phyloP scores from a whole-genome alignment of 2,113 vertebrate species.

The Turdus rufiventris region DNA sequence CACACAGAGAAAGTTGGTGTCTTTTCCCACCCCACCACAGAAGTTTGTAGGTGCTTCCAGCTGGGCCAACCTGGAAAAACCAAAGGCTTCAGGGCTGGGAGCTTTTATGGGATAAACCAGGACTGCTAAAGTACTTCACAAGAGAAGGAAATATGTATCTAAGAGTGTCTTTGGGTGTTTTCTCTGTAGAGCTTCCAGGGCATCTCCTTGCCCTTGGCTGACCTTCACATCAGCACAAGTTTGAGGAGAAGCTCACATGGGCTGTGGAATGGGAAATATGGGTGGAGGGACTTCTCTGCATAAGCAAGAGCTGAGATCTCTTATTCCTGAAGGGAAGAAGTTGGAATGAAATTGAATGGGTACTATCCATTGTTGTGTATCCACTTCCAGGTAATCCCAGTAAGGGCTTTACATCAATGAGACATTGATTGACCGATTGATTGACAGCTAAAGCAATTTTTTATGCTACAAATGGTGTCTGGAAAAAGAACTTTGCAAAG shows the following conservation, averaged over 20 bases:
- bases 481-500: not conserved
- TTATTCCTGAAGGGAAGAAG: not conserved
- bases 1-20: not conserved
- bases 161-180: not conserved
- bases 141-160: not conserved
- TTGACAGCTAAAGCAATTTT: not conserved
- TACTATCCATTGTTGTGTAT: fast-evolving
- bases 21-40: not conserved
- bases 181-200: not conserved
- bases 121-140: not conserved
- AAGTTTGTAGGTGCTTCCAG: not conserved
- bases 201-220: not conserved
- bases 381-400: not conserved
- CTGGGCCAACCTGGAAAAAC: not conserved
- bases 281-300: not conserved
- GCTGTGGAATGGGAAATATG: not conserved
- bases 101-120: not conserved
- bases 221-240: not conserved
- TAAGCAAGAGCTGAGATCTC: not conserved
- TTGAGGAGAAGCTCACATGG: not conserved
- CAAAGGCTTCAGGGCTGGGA: not conserved
- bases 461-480: not conserved
- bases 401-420: not conserved
- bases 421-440: not conserved
- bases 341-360: not conserved